These are phyloP conservation scores for Electrophaes corylata DNA, from an alignment of 2,888 invertebrate genomes.

Conservation along the genomic window DNA sequence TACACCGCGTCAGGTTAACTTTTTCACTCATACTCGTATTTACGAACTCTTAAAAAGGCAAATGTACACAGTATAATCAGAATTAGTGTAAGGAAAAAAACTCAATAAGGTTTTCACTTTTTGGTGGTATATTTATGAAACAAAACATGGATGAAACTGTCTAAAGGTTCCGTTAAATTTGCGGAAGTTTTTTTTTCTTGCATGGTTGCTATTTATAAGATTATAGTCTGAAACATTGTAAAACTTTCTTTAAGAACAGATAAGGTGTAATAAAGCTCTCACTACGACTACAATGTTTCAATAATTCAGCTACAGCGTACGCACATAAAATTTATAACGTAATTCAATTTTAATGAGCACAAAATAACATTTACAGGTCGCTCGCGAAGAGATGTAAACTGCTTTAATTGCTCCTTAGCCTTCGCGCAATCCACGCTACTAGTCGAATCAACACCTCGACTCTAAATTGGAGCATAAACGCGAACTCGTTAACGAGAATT, in stretches of 20 bases:
- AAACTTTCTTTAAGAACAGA: constrained; percentile 1
- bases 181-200: too few relatives aligned
- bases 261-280: constrained; percentile 28
- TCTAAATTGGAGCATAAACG: constrained; percentile 57
- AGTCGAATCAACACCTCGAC: constrained; percentile 69
- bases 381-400: constrained; percentile 74
- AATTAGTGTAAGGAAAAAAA: too few relatives aligned
- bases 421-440: constrained; percentile 55
- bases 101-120: not conserved
- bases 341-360: constrained; percentile 75
- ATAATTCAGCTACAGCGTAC: constrained; percentile 64
- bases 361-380: constrained; percentile 76
- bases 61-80: too few relatives aligned
- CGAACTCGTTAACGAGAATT: constrained; percentile 49
- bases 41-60: too few relatives aligned
- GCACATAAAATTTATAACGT: constrained; percentile 74
- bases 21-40: too few relatives aligned
- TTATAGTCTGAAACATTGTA: constrained; percentile 13
- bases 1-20: too few relatives aligned
- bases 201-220: too few relatives aligned
- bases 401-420: constrained; percentile 70
- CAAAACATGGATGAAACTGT: not conserved
- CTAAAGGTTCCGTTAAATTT: not conserved
- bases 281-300: constrained; percentile 60
- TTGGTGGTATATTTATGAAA: not conserved